Conservation (phyloP, 2,888 invertebrate genomes). For the Agonopterix heracliana region DNA sequence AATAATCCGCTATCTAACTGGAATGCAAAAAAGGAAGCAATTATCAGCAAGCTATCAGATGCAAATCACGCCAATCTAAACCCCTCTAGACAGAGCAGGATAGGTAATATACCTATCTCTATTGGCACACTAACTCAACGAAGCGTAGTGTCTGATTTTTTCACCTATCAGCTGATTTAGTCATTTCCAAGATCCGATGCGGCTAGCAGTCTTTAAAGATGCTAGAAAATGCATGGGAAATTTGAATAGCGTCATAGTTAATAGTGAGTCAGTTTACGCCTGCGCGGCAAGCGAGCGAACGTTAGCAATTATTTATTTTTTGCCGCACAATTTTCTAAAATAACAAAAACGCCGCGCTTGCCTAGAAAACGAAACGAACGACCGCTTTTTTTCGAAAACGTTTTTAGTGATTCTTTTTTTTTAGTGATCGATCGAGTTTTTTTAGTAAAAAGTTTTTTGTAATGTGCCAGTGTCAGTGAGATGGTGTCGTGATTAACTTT, state of each 20-base stretch:
- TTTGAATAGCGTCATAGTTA: constrained; percentile 51
- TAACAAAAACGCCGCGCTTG: constrained; percentile 38
- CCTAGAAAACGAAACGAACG: constrained; percentile 51
- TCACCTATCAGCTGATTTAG: constrained; percentile 54
- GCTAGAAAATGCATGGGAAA: constrained; percentile 45
- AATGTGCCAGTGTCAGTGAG: constrained; percentile 38
- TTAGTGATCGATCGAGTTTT: constrained; percentile 1
- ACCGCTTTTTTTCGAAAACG: constrained; percentile 34
- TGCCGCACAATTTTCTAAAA: constrained; percentile 53
- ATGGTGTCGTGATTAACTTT: constrained; percentile 52
- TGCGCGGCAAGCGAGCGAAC: constrained; percentile 36
- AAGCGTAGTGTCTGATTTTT: constrained; percentile 57
- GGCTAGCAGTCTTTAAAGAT: constrained; percentile 27
- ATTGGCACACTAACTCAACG: constrained; percentile 62
- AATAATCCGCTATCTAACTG: constrained; percentile 24
- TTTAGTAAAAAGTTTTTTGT: constrained; percentile 1
- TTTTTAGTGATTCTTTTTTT: constrained; percentile 21
- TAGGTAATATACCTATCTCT: constrained; percentile 34
- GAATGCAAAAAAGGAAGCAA: constrained; percentile 38
- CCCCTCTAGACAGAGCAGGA: constrained; percentile 54
- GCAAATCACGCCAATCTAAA: constrained; percentile 62
- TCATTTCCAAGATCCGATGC: constrained; percentile 25
- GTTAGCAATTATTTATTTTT: constrained; percentile 44
- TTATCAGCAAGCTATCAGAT: constrained; percentile 62
- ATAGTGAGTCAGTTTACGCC: constrained; percentile 51